Evolutionary conservation across 2,113 vertebrate species (phyloP).

Genomic region (Pica pica): DNA sequence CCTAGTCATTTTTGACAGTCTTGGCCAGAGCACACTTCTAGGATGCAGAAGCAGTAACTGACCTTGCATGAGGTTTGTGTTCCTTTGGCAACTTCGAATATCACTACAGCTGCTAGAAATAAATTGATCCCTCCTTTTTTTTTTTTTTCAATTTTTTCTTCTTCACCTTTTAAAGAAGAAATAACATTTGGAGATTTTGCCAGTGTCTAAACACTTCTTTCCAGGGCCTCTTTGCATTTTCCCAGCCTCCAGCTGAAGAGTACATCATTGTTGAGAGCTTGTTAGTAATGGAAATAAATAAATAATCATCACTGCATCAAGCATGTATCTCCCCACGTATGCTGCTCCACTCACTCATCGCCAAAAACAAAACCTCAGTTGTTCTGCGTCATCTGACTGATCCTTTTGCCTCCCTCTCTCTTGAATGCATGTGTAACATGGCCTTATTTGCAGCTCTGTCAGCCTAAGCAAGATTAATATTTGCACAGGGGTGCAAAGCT

Average conservation of each 20-base stretch:
- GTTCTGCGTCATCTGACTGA: slow-evolving; percentile 8
- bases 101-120: neutral
- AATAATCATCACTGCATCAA: neutral
- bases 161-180: neutral
- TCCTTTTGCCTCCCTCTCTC: neutral
- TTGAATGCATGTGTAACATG: neutral
- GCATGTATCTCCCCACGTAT: neutral
- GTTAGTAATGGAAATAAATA: neutral
- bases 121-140: neutral
- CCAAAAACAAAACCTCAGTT: slow-evolving; percentile 27
- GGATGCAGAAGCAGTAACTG: neutral
- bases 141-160: neutral
- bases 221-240: neutral
- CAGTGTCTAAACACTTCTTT: neutral
- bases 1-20: neutral
- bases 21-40: neutral
- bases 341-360: neutral
- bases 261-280: neutral
- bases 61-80: neutral
- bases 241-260: neutral
- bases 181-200: neutral
- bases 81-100: neutral
- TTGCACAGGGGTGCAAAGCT: neutral
- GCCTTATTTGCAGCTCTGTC: neutral
- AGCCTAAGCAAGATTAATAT: slow-evolving; percentile 22